Evolutionary conservation across 2,888 invertebrate genomes (phyloP), one percentile per base, ranked within the genome.

Genomic region (Plagodis dolabraria): DNA sequence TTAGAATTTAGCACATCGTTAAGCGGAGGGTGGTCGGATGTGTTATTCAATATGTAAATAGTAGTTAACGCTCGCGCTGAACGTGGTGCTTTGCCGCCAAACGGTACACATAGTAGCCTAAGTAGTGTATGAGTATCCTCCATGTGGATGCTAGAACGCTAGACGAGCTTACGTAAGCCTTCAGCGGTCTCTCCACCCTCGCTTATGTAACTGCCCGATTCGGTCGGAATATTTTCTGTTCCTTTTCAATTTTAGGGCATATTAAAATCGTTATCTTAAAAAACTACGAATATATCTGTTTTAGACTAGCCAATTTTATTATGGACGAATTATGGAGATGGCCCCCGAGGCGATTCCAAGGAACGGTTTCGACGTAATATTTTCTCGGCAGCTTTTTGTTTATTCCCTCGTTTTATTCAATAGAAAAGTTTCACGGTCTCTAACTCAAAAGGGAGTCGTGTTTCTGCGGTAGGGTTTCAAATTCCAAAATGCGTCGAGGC

Each of bases 151-250:
- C 71, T 65, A 70, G 75, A 74, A 71, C 76, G 77, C 74, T 79
- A 83, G 86, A 76, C 83, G 71, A 66, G 77, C 87, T 91, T 91
- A 91, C 91, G 89, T 91, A 91, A 91, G 87, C 84, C 74, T 79
- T 77, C 77, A 70, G 68, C 75, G 70, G 71, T 67, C 71, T 77
- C 84, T 80, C 82, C 87, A 74, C 84, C 87, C 82, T 80, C 82
- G 80, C 85, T 91, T 91, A 91, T 87, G 83, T 91, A 91, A 91
- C 89, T 82, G 76, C 62, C 77, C 81, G 81, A 81, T 82, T 87
- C 77, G 71, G 72, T 71, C 66, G 60, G 68, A 78, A 74, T 79
- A 81, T 81, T 79, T 81, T 80, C 76, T 75, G 72, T 72, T 67
- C 70, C 67, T 71, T 75, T 77, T 74, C 72, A 79, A 77, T 82